Evolutionary conservation across 2,888 invertebrate species (phyloP).

Genomic region (Drosophila flavopinicola): DNA sequence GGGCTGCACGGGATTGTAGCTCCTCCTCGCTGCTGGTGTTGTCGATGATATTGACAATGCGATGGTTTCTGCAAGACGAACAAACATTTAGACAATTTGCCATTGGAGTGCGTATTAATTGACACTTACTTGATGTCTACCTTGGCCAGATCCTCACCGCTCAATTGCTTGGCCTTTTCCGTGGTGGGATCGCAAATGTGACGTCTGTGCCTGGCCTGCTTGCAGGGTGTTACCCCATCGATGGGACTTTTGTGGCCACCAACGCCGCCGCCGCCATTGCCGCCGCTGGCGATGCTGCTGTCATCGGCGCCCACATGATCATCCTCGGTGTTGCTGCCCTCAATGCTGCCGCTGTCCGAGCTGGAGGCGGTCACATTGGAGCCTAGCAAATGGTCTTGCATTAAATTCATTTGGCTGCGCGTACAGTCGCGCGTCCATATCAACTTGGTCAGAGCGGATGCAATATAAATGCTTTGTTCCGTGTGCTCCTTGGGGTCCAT

Average conservation of each 20-base stretch:
- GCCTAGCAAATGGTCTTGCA: constrained; percentile 84
- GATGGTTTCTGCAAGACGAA: constrained; percentile 73
- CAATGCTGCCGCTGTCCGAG: constrained; percentile 92
- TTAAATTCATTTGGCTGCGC: constrained; percentile 84
- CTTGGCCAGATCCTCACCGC: constrained; percentile 75
- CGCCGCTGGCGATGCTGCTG: constrained; percentile 86
- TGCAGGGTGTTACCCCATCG: constrained; percentile 86
- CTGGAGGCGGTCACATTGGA: constrained; percentile 86
- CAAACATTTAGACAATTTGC: not conserved
- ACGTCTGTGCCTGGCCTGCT: constrained; percentile 84
- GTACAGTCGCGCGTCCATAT: constrained; percentile 92
- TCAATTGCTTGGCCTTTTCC: constrained; percentile 74
- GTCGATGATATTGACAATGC: constrained; percentile 83
- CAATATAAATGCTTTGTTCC: constrained; percentile 95
- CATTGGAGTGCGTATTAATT: not conserved
- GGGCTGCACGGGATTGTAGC: constrained; percentile 77
- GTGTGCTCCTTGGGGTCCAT: constrained; percentile 96
- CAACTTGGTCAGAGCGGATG: constrained; percentile 94
- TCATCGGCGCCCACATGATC: constrained; percentile 86
- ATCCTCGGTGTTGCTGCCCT: constrained; percentile 92
- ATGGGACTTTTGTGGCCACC: constrained; percentile 83
- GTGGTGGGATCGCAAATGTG: constrained; percentile 82
- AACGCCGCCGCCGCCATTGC: constrained; percentile 40
- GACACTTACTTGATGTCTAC: constrained; percentile 79
- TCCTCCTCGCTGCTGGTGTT: constrained; percentile 83